Base-by-base conservation (phyloP, 2,888 invertebrate species). In the Andrena chrysosceles region DNA sequence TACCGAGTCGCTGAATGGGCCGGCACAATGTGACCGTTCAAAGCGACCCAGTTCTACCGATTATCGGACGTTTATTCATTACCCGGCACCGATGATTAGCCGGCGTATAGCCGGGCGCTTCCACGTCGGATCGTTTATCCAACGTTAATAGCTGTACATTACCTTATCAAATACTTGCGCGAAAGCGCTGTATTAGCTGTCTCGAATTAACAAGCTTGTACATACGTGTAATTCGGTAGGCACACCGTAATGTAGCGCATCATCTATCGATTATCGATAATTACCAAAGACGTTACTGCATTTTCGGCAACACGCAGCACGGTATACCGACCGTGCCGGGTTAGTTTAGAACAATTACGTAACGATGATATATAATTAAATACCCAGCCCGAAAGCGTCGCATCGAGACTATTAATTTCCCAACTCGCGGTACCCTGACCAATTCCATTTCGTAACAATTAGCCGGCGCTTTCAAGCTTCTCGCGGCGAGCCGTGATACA, bases 241-340 rank as follows among this genome's bases (percentile, higher is more conserved):
- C 69, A 77, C 68, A 54, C 81, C 74, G 64, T 67, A 69, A 76
- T 62, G 64, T 60, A 62, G 26, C 48, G 49, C 75, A 71, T 82
- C 82, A 56, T 67, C 82, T 42, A 82, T 82, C 82, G 70, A 82
- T 82, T 82, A 81, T 81, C 82, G 82, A 75, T 82, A 82, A 82
- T 82, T 81, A 20, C 75, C 75, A 63, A 71, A 81, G 75, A 75
- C 73, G 69, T 71, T 82, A 63, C 56, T 52, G 56, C 63, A 64
- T 81, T 81, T 81, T 74, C 74, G 49, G 5, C 35, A 48, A 64
- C 68, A 26, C 29, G 8, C 2, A 6, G 49, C 20, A 56, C 42
- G 66, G n/a, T 16, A 10, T 20, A 10, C 29, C 7, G 31, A 42
- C 42, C 42, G 16, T 54, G 52, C 63, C 23, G 8, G 49, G 42